These are phyloP conservation scores for Falco novaeseelandiae DNA, from an alignment of 2,797 vertebrate genomes.

Conservation along the genomic window DNA sequence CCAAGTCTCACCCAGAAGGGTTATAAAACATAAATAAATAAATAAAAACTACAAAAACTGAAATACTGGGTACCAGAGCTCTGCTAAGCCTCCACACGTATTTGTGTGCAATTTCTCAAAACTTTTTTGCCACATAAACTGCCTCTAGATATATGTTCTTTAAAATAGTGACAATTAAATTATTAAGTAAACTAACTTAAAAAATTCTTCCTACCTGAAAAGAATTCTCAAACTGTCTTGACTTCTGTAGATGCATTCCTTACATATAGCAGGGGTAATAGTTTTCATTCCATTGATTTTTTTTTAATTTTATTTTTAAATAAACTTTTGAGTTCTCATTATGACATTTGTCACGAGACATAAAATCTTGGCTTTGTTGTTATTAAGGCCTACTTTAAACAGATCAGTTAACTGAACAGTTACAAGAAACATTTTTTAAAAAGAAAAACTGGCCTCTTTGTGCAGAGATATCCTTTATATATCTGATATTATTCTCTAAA, in stretches of 20 bases:
- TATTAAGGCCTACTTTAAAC: background rate
- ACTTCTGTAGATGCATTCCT: background rate
- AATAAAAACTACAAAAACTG: background rate
- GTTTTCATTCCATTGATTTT: background rate
- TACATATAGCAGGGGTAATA: background rate
- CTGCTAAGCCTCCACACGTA: background rate
- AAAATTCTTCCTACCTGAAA: background rate
- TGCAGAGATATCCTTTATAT: background rate
- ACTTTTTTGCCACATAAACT: fast-evolving
- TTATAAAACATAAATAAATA: background rate
- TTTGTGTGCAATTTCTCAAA: background rate
- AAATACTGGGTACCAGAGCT: background rate
- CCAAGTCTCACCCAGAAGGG: background rate
- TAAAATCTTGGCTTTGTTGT: background rate
- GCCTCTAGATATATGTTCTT: background rate
- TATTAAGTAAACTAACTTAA: background rate
- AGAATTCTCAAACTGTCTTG: background rate
- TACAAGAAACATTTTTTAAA: background rate
- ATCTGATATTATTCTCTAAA: background rate
- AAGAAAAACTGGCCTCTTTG: background rate
- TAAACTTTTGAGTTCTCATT: background rate
- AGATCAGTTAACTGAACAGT: background rate
- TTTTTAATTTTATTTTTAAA: background rate
- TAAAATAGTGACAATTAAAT: background rate
- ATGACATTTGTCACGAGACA: background rate